These are phyloP conservation scores for Aegotheles bennettii DNA, from an alignment of 2,113 vertebrate genomes.

Conservation along the genomic window DNA sequence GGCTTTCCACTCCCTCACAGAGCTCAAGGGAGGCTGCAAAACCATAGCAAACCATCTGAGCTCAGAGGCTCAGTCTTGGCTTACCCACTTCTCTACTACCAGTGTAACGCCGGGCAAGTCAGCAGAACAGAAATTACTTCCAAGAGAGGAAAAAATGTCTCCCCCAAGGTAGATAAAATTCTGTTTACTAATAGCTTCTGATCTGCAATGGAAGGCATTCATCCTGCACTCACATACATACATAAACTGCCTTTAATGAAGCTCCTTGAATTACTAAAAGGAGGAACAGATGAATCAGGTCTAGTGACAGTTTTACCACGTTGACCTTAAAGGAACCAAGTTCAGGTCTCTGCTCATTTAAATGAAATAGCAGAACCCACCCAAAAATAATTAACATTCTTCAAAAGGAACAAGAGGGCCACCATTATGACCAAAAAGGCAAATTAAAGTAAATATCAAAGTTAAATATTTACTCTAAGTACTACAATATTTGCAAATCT, in stretches of 20 bases:
- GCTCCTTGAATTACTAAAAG: not conserved
- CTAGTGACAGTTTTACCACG: not conserved
- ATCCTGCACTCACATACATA: not conserved
- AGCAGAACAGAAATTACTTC: not conserved
- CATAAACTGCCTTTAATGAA: not conserved
- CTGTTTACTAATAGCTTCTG: not conserved
- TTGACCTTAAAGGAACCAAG: not conserved
- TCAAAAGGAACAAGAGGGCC: not conserved
- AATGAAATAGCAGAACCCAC: not conserved
- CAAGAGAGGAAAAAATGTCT: not conserved
- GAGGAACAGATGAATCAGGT: not conserved
- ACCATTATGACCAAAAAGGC: not conserved
- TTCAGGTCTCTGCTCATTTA: not conserved
- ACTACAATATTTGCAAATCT: conserved; percentile 56
- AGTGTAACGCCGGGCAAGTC: rapidly evolving
- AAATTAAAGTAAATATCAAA: conserved; percentile 58
- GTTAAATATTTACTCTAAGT: conserved; percentile 63
- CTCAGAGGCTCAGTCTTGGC: not conserved
- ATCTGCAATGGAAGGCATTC: not conserved
- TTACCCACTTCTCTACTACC: not conserved
- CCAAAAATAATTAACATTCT: not conserved
- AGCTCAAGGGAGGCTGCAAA: not conserved
- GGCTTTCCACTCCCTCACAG: not conserved
- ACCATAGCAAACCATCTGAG: rapidly evolving
- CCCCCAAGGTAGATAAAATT: rapidly evolving